These are phyloP conservation scores for Xerus inauris DNA, from an alignment of 2,113 vertebrate species.

Conservation along the genomic window DNA sequence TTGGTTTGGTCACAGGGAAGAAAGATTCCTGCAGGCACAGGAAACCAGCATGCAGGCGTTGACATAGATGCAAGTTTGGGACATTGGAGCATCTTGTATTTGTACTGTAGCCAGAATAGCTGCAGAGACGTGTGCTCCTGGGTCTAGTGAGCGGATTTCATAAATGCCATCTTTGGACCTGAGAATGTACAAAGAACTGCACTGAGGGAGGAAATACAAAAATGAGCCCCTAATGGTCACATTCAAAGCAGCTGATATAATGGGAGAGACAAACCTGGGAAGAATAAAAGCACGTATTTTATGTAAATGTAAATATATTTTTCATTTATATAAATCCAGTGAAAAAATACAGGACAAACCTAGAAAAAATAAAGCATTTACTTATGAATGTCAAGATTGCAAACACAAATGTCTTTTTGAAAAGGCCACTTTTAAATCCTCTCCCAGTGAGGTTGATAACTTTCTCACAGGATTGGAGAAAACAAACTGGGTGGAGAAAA, in stretches of 20 bases:
- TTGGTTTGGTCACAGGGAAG: too few relatives aligned
- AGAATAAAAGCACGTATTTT: too few relatives aligned
- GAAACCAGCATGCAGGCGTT: too few relatives aligned
- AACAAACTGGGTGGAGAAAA: not conserved
- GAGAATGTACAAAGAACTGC: too few relatives aligned
- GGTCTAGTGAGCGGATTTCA: not conserved
- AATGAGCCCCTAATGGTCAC: fast-evolving
- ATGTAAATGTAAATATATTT: too few relatives aligned
- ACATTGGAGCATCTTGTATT: not conserved
- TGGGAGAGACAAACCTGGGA: not conserved
- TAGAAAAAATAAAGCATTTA: not conserved
- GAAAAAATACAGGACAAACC: not conserved
- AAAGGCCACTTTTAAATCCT: not conserved
- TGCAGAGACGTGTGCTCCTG: not conserved
- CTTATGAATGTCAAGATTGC: not conserved
- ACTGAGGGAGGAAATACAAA: not conserved
- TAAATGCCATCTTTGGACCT: not conserved
- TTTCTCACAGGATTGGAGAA: not conserved
- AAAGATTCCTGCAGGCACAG: not conserved
- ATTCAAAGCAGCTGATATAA: not conserved
- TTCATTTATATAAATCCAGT: not conserved
- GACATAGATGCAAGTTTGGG: not conserved
- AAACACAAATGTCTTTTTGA: not conserved
- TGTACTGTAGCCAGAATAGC: not conserved
- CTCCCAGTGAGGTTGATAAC: not conserved